phyloP scores from a whole-genome alignment of 2,888 invertebrate species.

The Andrena chrysosceles region DNA sequence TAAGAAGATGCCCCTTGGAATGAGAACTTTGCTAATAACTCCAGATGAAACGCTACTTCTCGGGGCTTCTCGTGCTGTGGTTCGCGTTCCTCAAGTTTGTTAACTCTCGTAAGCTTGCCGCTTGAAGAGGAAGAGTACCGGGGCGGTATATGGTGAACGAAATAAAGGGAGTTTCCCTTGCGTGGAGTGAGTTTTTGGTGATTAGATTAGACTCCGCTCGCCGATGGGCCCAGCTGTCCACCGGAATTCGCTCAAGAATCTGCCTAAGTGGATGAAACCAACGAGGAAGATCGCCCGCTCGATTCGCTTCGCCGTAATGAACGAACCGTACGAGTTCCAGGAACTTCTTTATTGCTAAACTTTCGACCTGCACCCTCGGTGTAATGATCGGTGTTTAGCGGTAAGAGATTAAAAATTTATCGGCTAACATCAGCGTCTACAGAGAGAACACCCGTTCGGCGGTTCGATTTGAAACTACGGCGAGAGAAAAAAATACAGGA shows the following conservation, averaged over 20 bases:
- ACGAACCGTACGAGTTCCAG: slow-evolving; percentile 70
- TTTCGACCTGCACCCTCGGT: slow-evolving; percentile 56
- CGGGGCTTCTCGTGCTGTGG: slow-evolving; percentile 68
- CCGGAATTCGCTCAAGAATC: slow-evolving; percentile 77
- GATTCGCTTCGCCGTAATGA: slow-evolving; percentile 69
- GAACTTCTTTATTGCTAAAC: slow-evolving; percentile 75
- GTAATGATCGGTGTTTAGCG: slow-evolving; percentile 61
- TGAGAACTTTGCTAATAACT: slow-evolving; percentile 84
- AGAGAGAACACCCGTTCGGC: background rate
- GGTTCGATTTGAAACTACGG: background rate
- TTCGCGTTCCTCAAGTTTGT: slow-evolving; percentile 82
- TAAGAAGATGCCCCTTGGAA: slow-evolving; percentile 81
- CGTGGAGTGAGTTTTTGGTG: slow-evolving; percentile 79
- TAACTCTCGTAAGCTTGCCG: slow-evolving; percentile 81
- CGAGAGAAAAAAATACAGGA: background rate
- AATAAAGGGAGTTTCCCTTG: slow-evolving; percentile 80
- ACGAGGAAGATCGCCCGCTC: slow-evolving; percentile 69
- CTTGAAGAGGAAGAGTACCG: slow-evolving; percentile 65
- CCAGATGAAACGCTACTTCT: slow-evolving; percentile 72
- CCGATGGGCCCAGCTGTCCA: slow-evolving; percentile 78
- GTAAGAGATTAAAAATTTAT: slow-evolving; percentile 67
- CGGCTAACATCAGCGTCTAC: background rate
- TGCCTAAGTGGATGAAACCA: slow-evolving; percentile 77
- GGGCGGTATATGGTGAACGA: slow-evolving; percentile 72
- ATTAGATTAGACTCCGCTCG: slow-evolving; percentile 79